Base-by-base conservation (phyloP, 2,113 vertebrate species). In the Dromas ardeola region DNA sequence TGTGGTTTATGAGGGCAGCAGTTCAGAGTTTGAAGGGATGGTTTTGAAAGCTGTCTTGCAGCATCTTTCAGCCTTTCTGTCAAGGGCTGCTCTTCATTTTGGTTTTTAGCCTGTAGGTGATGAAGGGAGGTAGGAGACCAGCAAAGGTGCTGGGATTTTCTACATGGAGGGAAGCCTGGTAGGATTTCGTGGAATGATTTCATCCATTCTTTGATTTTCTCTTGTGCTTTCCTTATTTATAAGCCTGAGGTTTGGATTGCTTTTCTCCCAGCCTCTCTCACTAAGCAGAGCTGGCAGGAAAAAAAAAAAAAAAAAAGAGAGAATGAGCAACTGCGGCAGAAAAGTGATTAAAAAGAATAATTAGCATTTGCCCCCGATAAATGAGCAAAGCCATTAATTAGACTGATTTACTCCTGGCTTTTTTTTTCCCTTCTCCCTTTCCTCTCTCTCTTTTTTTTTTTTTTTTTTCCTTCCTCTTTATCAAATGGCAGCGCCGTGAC, bases 331-430 rank as follows among this genome's bases (percentile, higher is more conserved):
- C 93, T 96, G 97, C 88, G 79, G 97, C 97, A 97, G 98, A 98
- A 98, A 98, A 97, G 97, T 98, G 98, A 98, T 98, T 98, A 98
- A 98, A 98, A 98, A 98, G 98, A 98, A 97, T 98, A 98, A 99
- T 98, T 98, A 99, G 98, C 97, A 98, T 97, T 96, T 95, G 95
- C 98, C 97, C 98, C 98, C 96, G 98, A 98, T 99, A 98, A 99
- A 98, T 96, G 96, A 97, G 94, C 87, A 96, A 97, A 97, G 97
- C 97, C 97, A 97, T 98, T 98, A 98, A 99, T 98, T 98, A 98
- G 98, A 97, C 98, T 98, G 96, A 96, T 98, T 98, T 98, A 95
- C 95, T 97, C 92, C 83, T 91, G 95, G 86, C 83, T 93, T 79
- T 96, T 94, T 97, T 93, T 93, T 81, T 78, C 5, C 0, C 43